Evolutionary conservation across 2,113 vertebrate species (phyloP).

Genomic region (Pluvialis apricaria): DNA sequence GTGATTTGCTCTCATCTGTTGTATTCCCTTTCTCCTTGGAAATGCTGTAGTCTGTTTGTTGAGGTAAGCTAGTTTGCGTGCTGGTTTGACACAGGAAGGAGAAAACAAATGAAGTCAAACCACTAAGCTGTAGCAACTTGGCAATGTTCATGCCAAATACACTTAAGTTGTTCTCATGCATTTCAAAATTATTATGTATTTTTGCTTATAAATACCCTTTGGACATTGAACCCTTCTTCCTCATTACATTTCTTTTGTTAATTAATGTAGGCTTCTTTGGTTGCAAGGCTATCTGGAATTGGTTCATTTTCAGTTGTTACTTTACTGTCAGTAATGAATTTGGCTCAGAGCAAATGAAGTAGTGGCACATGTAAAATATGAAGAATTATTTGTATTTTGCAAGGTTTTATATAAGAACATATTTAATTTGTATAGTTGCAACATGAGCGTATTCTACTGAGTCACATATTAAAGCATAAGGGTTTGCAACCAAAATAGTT

Average conservation of each 20-base stretch:
- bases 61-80: neutral
- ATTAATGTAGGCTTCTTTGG: neutral
- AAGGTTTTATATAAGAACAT: neutral
- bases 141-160: neutral
- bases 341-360: neutral
- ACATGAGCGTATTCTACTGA: neutral
- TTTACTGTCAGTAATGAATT: neutral
- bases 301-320: neutral
- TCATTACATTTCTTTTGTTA: neutral
- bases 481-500: neutral
- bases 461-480: neutral
- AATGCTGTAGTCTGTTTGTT: neutral
- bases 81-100: neutral
- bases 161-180: neutral
- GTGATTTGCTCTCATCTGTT: neutral
- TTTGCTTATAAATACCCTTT: neutral
- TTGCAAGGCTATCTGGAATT: neutral
- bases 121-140: neutral
- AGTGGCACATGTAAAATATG: neutral
- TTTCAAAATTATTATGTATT: neutral
- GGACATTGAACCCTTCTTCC: neutral
- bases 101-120: neutral
- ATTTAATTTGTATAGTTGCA: neutral
- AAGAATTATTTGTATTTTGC: neutral
- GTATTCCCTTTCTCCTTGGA: neutral